A percentile compares a stretch with the other conserved stretches of the same genome.
These are phyloP conservation scores for Ormyrus thymus DNA, from an alignment of 2,888 invertebrate genomes.

Conservation along the genomic window DNA sequence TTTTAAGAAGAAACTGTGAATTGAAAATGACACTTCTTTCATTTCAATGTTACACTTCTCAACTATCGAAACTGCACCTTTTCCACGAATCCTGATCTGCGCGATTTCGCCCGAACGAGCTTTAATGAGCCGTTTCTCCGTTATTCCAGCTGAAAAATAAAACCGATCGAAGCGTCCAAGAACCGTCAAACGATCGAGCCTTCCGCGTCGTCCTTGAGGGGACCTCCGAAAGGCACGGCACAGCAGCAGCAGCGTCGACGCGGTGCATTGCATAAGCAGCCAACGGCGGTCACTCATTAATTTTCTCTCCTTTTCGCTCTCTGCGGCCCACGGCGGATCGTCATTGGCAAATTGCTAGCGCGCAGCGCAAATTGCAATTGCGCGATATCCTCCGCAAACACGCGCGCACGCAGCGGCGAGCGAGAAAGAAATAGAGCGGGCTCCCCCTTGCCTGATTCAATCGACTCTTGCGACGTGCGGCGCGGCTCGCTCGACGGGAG, in stretches of 20 bases:
- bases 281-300: neutral
- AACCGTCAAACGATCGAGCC: too few species aligned
- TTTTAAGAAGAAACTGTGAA: too few species aligned
- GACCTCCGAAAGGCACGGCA: neutral
- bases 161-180: neutral
- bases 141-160: too few species aligned
- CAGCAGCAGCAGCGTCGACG: neutral
- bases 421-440: neutral
- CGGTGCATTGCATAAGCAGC: constrained; percentile 25
- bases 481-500: neutral
- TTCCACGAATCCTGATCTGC: too few species aligned
- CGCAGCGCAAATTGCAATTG: constrained; percentile 23
- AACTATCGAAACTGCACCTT: too few species aligned
- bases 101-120: too few species aligned
- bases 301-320: constrained; percentile 37
- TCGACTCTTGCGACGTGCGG: neutral
- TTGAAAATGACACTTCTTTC: too few species aligned
- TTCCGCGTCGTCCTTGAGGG: neutral
- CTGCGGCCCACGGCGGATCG: constrained; percentile 1
- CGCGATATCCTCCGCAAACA: constrained; percentile 6
- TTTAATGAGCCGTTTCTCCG: too few species aligned
- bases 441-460: constrained; percentile 32
- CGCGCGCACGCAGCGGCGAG: too few species aligned
- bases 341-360: constrained; percentile 43
- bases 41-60: too few species aligned